Evolutionary conservation across 2,888 invertebrate genomes (phyloP), one percentile per base, ranked within the genome.

Genomic region (Melikaiella ostensackeni): DNA sequence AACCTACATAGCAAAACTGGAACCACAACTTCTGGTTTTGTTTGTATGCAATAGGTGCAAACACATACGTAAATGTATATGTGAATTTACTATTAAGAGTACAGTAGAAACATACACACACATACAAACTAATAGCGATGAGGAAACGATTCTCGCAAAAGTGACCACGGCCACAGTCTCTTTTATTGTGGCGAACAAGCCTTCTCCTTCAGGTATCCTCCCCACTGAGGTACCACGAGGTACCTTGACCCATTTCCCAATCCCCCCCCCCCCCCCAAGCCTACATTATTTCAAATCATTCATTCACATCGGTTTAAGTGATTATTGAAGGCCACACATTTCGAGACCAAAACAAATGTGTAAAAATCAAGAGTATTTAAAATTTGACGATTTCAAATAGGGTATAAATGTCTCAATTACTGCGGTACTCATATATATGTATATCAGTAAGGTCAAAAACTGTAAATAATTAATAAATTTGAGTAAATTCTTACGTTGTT

Each of bases 1-100:
- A 85, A 84, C 85, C 76, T 81, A 77, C 27, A 30, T 27, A 55
- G 75, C 8, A 63, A 63, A 63, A 63, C 62, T 63, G 62, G 62
- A 63, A 63, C 33, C 35, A 8, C 9, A 30, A 63, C 62, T 63
- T 63, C 33, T 63, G 30, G 35, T 35, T 63, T n/a, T 63, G n/a
- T n/a, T 33, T 63, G 62, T 35, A 11, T 35, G 62, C 57, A 24
- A 24, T 24, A 11, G n/a, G n/a, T 35, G 4, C 62, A 35, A 21
- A 35, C 19, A 35, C 62, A 33, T 19, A 30, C 30, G 4, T 19
- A 6, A 2, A 1, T 33, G 35, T 35, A n/a, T 63, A 6, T 33
- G 21, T 35, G 33, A 11, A 33, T 50, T n/a, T 50, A 50, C 50
- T 24, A 24, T 57, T 24, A 8, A n/a, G 50, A n/a, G n/a, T 33